These are phyloP conservation scores for Corapipo altera DNA, from an alignment of 2,113 vertebrate species.

Conservation along the genomic window DNA sequence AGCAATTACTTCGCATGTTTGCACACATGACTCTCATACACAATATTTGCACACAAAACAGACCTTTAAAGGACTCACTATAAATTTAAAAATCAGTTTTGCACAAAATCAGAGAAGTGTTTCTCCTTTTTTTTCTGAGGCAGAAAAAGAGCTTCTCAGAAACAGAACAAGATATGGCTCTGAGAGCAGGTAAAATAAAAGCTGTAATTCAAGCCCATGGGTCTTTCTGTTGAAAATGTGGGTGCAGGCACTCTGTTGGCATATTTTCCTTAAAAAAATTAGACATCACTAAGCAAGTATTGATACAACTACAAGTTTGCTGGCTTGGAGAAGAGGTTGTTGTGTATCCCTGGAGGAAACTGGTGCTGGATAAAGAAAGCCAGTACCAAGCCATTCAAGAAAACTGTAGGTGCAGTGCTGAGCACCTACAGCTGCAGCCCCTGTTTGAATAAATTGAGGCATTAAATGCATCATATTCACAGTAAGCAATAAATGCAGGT, in stretches of 20 bases:
- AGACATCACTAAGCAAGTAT: neutral
- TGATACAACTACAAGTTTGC: neutral
- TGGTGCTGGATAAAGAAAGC: neutral
- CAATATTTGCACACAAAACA: neutral
- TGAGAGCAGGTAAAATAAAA: neutral
- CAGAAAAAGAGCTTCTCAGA: neutral
- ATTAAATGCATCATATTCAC: neutral
- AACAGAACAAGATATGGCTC: neutral
- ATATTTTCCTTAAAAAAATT: neutral
- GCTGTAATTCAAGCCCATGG: neutral
- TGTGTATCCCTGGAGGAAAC: neutral
- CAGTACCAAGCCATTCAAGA: neutral
- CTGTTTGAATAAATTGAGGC: neutral
- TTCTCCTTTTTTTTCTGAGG: neutral
- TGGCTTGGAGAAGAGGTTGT: neutral
- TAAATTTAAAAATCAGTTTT: neutral
- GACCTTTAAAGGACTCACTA: neutral
- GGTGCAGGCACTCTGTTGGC: fast-evolving
- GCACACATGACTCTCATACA: fast-evolving
- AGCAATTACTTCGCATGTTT: neutral
- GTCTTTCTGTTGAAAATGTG: neutral
- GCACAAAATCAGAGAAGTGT: neutral
- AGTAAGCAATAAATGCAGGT: constrained; percentile 3
- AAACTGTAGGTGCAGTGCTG: neutral
- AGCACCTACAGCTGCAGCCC: neutral